Evolutionary conservation across 1,140 invertebrate genomes (phyloP), one percentile per base, ranked within the genome.

Genomic region (Brachionus asplanchnoidis): DNA sequence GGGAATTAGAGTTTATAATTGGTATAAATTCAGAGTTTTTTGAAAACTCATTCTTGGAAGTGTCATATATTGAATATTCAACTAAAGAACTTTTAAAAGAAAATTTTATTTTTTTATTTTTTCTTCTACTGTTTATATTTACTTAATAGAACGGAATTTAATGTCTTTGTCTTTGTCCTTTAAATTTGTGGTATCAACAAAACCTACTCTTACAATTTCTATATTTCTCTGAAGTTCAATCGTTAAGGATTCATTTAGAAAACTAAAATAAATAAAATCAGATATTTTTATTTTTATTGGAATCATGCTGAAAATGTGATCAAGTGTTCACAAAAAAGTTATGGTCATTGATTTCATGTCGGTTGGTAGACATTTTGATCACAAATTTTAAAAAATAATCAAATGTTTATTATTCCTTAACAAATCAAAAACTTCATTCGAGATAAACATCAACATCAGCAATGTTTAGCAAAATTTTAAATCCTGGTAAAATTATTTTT

Each of bases 81-180:
- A 73, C 4, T 73, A 73, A 3, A 0, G 68, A 40, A 40, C 68
- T 73, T 73, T 3, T 5, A 14, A 68, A 68, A 28, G 11, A 26
- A 68, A 36, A 36, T 5, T 36, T 36, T 7, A 36, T 36, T 36
- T 36, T 36, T 36, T 36, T 7, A 0, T 6, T 36, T 36, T 6
- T 36, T 36, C 3, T 32, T 32, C 5, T 36, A 36, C 3, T 6
- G 12, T 23, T 65, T 23, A 6, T 65, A 26, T 65, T 28, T 73
- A 73, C 68, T 73, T 73, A 14, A 40, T 42, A 17, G 68, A 73
- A 73, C n/a, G 36, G 40, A 73, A 73, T 40, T 73, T 73, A 5
- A 40, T 40, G n/a, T 73, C 36, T 17, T 73, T 32, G 17, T 36
- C n/a, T 23, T 73, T 73, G 28, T 73, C 68, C 4, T 40, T 73